Conservation (phyloP, 2,888 invertebrate species). For the Idaea biselata region DNA sequence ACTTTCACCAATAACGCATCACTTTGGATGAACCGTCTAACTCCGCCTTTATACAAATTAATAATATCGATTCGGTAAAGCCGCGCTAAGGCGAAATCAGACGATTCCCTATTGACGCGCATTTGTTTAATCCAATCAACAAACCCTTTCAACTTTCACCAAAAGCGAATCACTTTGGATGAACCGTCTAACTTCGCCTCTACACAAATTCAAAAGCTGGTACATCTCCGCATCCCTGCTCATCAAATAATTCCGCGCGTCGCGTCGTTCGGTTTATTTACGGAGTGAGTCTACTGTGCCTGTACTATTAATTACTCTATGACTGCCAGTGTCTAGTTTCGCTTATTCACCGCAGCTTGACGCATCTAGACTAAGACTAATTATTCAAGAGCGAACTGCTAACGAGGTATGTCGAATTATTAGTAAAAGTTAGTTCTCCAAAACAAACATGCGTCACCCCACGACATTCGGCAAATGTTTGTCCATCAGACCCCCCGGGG, state of each 20-base stretch:
- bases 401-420: slow-evolving; percentile 22
- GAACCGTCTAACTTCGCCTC: too few relatives aligned
- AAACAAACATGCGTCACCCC: slow-evolving; percentile 40
- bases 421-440: slow-evolving; percentile 33
- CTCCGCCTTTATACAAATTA: not conserved
- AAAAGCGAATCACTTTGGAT: too few relatives aligned
- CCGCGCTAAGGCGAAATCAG: not conserved
- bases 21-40: too few relatives aligned
- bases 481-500: slow-evolving; percentile 35
- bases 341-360: slow-evolving; percentile 7
- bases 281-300: not conserved
- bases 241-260: not conserved
- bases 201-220: not conserved
- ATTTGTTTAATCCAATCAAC: too few relatives aligned
- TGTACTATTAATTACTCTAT: not conserved
- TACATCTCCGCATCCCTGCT: not conserved
- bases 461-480: slow-evolving; percentile 52
- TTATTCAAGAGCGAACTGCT: not conserved
- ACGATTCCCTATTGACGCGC: too few relatives aligned
- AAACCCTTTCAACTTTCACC: too few relatives aligned
- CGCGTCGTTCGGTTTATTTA: not conserved
- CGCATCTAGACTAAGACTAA: slow-evolving; percentile 11
- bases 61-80: not conserved
- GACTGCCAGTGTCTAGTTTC: not conserved
- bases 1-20: too few relatives aligned